Evolutionary conservation across 64 coral and sea anemone genomes (phyloP), one percentile per base, ranked within the genome.

Genomic region (Cladopsammia gracilis): DNA sequence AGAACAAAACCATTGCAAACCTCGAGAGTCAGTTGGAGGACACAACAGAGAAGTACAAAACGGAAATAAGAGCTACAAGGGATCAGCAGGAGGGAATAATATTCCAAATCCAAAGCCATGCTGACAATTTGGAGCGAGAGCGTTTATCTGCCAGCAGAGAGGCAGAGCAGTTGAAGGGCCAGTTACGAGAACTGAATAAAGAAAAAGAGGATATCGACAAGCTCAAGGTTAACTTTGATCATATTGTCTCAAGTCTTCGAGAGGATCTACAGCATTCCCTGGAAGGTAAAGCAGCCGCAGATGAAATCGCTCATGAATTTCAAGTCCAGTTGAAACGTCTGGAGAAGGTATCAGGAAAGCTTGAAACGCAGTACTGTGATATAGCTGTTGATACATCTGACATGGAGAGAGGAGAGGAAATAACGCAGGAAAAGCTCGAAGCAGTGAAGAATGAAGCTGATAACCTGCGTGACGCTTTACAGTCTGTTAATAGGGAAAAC

Each of bases 201-300:
- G 87, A 76, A 50, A 91, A 78, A 24, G 70, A 94, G 15, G 85
- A 91, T 59, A 91, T 57, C 44, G 19, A 34, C 20, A 94, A 94
- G 68, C 62, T 68, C 14, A 87, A 80, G 65, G 60, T 54, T 44
- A 85, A 98, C 15, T 77, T 94, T 60, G 88, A 94, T 14, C 88
- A 98, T 24, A 98, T 98, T 59, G 88, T 98, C 14, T 76, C 78
- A 44, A 87, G 92, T 5, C 82, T 98, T 23, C 90, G 92, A 34
- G 96, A 94, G 80, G 96, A 98, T 82, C 48, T 98, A 1, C 87
- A 98, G 23, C 76, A 73, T 52, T 91, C 96, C 19, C 90, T 98
- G 52, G 87, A 91, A n/a, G 96, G 90, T n/a, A 98, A 94, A 75
- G 58, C 69, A 15, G 59, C 66, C 3, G 94, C 93, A 59, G 92